These are phyloP conservation scores for Centruroides vittatus DNA, from an alignment of 1,140 invertebrate species.

Conservation along the genomic window DNA sequence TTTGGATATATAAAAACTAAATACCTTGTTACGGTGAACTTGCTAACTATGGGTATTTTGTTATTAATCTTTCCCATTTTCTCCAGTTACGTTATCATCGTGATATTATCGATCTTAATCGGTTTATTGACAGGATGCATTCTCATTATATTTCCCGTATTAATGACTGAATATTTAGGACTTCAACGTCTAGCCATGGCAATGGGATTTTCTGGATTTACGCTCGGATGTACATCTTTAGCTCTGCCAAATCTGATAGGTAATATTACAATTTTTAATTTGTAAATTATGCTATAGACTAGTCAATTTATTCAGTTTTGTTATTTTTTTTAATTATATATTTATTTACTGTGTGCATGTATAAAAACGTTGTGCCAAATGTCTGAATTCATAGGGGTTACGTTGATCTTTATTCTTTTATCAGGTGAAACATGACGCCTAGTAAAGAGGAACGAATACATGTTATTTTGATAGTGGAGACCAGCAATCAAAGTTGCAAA, in stretches of 20 bases:
- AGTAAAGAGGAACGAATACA: no score
- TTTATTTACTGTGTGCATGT: no score
- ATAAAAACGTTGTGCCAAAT: no score
- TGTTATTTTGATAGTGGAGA: no score
- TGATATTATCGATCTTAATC: slow-evolving; percentile 1
- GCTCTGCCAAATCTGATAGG: slow-evolving; percentile 18
- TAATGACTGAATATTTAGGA: slow-evolving; percentile 18
- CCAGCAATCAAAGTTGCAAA: no score
- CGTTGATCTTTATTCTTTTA: no score
- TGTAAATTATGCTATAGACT: no score
- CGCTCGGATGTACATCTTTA: slow-evolving; percentile 10
- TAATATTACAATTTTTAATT: not conserved
- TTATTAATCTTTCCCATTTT: slow-evolving; percentile 10
- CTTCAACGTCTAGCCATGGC: slow-evolving; percentile 9
- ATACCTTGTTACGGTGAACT: slow-evolving; percentile 8
- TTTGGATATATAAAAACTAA: slow-evolving; percentile 10
- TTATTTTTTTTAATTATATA: no score
- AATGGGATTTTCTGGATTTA: slow-evolving; percentile 13
- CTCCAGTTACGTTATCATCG: not conserved
- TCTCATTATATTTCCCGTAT: slow-evolving; percentile 16
- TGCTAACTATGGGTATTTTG: slow-evolving; percentile 11
- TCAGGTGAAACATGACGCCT: no score
- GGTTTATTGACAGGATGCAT: slow-evolving; percentile 10
- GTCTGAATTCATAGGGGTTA: no score
- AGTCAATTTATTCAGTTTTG: no score